Base-by-base conservation (phyloP, 2,888 invertebrate species). In the Cephus runcator region DNA sequence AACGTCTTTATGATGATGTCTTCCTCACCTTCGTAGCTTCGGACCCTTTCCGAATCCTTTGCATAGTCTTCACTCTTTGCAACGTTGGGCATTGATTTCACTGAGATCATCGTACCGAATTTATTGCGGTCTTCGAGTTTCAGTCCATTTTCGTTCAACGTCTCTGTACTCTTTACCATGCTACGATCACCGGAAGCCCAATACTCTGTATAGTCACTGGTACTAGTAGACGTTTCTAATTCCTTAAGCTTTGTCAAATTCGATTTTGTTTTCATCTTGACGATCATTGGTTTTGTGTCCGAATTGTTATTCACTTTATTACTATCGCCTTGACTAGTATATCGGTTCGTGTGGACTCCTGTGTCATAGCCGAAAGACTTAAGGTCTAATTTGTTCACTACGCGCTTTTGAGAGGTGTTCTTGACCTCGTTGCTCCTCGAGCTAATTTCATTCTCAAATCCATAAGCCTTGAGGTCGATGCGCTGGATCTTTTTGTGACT, bases 41-140 rank as follows among this genome's bases (percentile, higher is more conserved):
- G 69, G 15, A 23, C 30, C 30, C n/a, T n/a, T 9, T 75, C 11
- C 9, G 73, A 56, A 31, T 78, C 71, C 23, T 73, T 68, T 34
- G 78, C 40, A 56, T 69, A 79, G n/a, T 69, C 56, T 34, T 76
- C 83, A 71, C 81, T 82, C 12, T 84, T 85, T 1, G 87, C 82
- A 12, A 90, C 88, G 74, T 90, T 89, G 0, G 90, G 90, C 68
- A 90, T 89, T 15, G 90, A 90, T 74, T 88, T 88, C 1, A 89
- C 90, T 0, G 89, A 83, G 35, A 83, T 86, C 73, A 90, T 79
- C 4, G 79, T 78, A 2, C 81, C 83, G 34, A 85, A 83, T 11
- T 80, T 73, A 23, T 75, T 31, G 34, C 31, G 73, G 2, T 79
- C 75, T n/a, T 83, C 81, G 4, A 71, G 11, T 33, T 36, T 73